Evolutionary conservation across 2,113 vertebrate genomes (phyloP).

Genomic region (Pygoscelis adeliae): DNA sequence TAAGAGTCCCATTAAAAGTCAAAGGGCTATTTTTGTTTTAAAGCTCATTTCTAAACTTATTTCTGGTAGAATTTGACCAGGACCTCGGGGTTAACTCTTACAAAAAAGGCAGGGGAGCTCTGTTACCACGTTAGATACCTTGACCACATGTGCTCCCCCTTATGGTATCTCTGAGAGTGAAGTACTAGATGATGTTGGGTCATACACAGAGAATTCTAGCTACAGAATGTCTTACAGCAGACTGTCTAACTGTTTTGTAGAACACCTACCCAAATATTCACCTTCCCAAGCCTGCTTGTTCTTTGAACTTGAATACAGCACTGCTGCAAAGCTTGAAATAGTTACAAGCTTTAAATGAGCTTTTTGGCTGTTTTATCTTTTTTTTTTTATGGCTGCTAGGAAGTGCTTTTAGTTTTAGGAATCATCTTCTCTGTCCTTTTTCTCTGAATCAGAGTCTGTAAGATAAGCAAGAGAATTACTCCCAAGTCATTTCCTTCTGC

Average conservation of each 20-base stretch:
- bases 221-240: background rate
- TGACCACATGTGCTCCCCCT: background rate
- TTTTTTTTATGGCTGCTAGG: background rate
- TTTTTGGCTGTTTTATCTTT: background rate
- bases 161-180: background rate
- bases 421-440: background rate
- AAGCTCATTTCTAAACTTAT: background rate
- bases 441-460: background rate
- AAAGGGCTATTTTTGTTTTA: background rate
- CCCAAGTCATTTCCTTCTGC: background rate
- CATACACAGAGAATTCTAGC: background rate
- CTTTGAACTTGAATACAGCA: background rate
- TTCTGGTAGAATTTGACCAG: background rate
- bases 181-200: background rate
- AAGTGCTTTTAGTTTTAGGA: background rate
- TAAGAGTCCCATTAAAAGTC: background rate
- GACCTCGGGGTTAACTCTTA: background rate
- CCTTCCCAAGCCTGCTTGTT: background rate
- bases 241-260: background rate
- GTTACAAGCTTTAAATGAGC: background rate
- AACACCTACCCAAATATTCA: background rate
- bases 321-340: background rate
- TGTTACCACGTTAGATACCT: rapidly evolving
- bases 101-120: background rate
- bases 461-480: background rate